Base-by-base conservation (phyloP, 2,113 vertebrate species). In the Pavo muticus region DNA sequence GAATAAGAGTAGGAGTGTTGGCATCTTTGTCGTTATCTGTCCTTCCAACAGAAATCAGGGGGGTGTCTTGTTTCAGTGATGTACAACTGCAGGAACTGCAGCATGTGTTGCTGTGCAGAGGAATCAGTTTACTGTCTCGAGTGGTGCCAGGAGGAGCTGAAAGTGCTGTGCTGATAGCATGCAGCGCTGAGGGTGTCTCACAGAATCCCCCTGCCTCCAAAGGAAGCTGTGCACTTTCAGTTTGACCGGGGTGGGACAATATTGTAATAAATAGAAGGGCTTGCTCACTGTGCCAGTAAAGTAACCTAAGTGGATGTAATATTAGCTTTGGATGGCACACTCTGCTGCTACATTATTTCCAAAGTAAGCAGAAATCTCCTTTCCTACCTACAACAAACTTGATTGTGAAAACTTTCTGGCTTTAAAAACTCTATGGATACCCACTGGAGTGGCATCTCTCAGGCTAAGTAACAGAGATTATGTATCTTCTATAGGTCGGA, bases 331-430 rank as follows among this genome's bases (percentile, higher is more conserved):
- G 57, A 19, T 63, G 68, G 47, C 68, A 57, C 54, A 45, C 79
- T 30, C 72, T 77, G 71, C 64, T 73, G 32, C 74, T 48, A 1
- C 10, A 0, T 44, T 45, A 30, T 45, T 84, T 70, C 57, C 54
- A 54, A 52, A 93, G 57, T 14, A 80, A 94, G 69, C 85, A 87
- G 57, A 68, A 86, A 68, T 71, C 39, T 44, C 42, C 47, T 47
- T 68, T 74, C 35, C 32, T 68, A 54, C 74, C 35, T 69, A 75
- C 40, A 48, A 47, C 45, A 79, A 19, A 30, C 35, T 40, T 56
- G 39, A 30, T 37, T 32, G 48, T 69, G 64, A 64, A 60, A 39
- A 12, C 50, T 48, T 61, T 64, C 19, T 91, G 75, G 23, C 50
- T 77, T 57, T 85, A 13, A 84, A 71, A 81, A 19, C 35, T 70